Base-by-base conservation (phyloP, 2,797 vertebrate species). In the Picus viridis region DNA sequence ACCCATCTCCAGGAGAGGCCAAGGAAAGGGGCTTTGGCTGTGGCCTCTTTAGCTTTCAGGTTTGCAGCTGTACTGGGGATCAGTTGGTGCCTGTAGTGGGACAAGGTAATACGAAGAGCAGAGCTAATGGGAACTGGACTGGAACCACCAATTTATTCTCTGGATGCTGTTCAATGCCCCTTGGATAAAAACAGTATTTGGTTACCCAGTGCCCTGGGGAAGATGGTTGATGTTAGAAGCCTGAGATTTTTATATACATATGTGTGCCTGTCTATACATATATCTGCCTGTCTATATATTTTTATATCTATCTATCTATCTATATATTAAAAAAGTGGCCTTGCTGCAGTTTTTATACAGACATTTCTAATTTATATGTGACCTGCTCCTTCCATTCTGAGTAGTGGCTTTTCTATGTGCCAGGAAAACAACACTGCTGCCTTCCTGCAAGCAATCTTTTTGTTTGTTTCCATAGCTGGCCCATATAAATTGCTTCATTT, bases 381-480 rank as follows among this genome's bases (percentile, higher is more conserved):
- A 86, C 70, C 23, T 39, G 29, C 6, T 78, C 9, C 67, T 88
- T 89, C 64, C 36, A 51, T 73, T 81, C 73, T 10, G 23, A 68
- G 23, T 36, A 73, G 49, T 16, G 56, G n/a, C 47, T 77, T 92
- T 85, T 91, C 54, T 73, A 61, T 72, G 27, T 20, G 29, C 57
- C 54, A 88, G 88, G 49, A 20, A 74, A 92, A 93, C 92, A 83
- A 45, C 45, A 27, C 45, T 76, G 41, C 58, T 92, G 51, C 83
- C 51, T 89, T 86, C n/a, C 71, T 86, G n/a, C 61, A 56, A 9
- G 32, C 61, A 56, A 9, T 77, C 71, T 81, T 80, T 67, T 4
- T 93, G 69, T 90, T 94, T 95, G 85, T 94, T 93, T 95, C 91
- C 47, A 17, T 65, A 79, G 89, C 71, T 65, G 51, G 56, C 71